These are phyloP conservation scores for Terebella lapidaria DNA, from an alignment of 2,888 invertebrate genomes.

Conservation along the genomic window DNA sequence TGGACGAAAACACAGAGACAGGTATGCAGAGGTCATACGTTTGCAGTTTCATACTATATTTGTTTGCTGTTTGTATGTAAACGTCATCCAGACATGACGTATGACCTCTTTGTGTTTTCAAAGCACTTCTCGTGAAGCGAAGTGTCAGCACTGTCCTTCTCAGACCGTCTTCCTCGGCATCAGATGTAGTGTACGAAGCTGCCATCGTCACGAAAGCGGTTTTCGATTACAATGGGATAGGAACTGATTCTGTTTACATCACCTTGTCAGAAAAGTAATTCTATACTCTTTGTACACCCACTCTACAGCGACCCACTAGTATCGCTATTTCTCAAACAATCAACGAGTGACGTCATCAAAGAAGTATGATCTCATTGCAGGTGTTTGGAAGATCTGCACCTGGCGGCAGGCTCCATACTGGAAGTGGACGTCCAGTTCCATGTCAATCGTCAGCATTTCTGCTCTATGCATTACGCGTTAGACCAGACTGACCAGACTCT, in stretches of 20 bases:
- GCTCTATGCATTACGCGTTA: slow-evolving; percentile 44
- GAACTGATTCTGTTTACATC: slow-evolving; percentile 35
- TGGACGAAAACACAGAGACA: too few relatives aligned
- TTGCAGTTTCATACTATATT: too few relatives aligned
- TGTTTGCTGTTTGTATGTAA: too few relatives aligned
- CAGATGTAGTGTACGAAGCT: slow-evolving; percentile 36
- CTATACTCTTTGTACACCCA: background rate
- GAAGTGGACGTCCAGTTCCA: slow-evolving; percentile 48
- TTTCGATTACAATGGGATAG: slow-evolving; percentile 39
- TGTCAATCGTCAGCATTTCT: slow-evolving; percentile 44
- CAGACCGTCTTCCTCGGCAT: background rate
- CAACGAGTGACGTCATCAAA: too few relatives aligned
- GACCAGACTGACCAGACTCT: slow-evolving; percentile 36
- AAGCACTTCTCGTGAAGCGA: slow-evolving; percentile 34
- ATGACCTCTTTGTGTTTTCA: too few relatives aligned
- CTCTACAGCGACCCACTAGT: background rate
- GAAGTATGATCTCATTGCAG: slow-evolving; percentile 13
- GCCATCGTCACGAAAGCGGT: slow-evolving; percentile 36
- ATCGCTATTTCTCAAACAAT: background rate
- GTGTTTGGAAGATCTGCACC: slow-evolving; percentile 4
- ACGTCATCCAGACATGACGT: too few relatives aligned
- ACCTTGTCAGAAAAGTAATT: slow-evolving; percentile 22
- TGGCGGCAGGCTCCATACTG: slow-evolving; percentile 26
- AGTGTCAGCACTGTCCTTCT: slow-evolving; percentile 14
- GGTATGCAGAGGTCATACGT: too few relatives aligned